phyloP scores from a whole-genome alignment of 2,888 invertebrate genomes.

The Acanthosepion pharaonis region DNA sequence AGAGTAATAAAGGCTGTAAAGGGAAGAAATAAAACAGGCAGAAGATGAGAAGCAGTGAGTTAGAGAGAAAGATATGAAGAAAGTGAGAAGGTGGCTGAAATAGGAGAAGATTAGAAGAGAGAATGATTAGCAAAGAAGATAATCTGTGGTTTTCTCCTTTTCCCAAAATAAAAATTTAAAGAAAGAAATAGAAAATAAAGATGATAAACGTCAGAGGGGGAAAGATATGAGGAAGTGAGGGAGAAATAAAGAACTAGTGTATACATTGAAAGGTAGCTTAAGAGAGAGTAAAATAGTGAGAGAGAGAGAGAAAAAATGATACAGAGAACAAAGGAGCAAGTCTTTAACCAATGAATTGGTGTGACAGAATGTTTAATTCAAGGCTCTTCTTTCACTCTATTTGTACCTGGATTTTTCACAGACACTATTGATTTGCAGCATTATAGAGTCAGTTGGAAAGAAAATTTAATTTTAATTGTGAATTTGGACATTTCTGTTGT shows the following conservation, averaged over 20 bases:
- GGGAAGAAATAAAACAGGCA: not conserved
- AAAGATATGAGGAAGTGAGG: not conserved
- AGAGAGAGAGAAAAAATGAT: not conserved
- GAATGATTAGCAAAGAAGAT: no score
- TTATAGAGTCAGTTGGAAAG: not conserved
- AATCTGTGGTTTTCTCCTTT: no score
- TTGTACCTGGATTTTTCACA: not conserved
- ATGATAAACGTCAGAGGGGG: no score
- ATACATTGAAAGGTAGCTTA: not conserved
- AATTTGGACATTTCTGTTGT: not conserved
- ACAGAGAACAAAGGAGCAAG: not conserved
- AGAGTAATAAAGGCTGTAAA: not conserved
- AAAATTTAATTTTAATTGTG: conserved; percentile 5
- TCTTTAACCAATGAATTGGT: not conserved
- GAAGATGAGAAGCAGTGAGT: not conserved
- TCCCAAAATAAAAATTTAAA: no score
- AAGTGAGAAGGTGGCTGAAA: not conserved
- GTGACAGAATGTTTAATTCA: not conserved
- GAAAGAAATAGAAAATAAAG: no score
- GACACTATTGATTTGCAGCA: not conserved
- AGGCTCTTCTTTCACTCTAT: not conserved
- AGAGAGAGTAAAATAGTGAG: not conserved
- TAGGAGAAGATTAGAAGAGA: not conserved
- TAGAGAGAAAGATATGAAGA: no score
- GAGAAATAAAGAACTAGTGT: not conserved